Base-by-base conservation (phyloP, 2,797 vertebrate genomes). In the Myoxocephalus aenaeus region DNA sequence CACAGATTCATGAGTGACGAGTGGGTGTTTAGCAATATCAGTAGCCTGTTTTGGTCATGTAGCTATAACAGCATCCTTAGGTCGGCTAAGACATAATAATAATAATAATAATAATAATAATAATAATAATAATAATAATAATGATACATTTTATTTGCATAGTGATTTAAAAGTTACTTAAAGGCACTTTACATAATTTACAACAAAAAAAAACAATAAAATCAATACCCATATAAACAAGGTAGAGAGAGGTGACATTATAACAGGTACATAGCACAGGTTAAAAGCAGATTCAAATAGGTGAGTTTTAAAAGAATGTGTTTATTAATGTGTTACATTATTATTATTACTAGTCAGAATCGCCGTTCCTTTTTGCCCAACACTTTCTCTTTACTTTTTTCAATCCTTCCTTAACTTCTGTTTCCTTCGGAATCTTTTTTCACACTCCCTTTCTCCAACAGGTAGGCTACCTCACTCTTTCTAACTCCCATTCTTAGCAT, bases 1-100 rank as follows among this genome's bases (percentile, higher is more conserved):
- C 32, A 38, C 56, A 79, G 51, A 73, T 76, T 72, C 68, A 65
- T 81, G n/a, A 46, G 68, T 22, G 50, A 20, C 67, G 40, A 57
- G 46, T 44, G 22, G 54, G 59, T 73, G 58, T 76, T 79, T 10
- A 29, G 25, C 15, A 32, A 25, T 48, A 59, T 80, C 36, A 76
- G 51, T n/a, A 34, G 15, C 63, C 62, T 53, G 38, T 66, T 75
- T 57, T 75, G 64, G 59, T 74, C 17, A 7, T 67, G 59, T 53
- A 42, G 61, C 36, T 78, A 59, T 75, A 83, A 65, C 57, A 79
- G 81, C 73, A 67, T 63, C 67, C 79, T 80, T 9, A 20, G 59
- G 70, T 68, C 29, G 34, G 61, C 18, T 14, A 4, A 77, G 40
- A 42, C 14, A 44, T 14, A 44, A 36, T 36, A 44, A 44, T 14